phyloP scores from a whole-genome alignment of 1,140 invertebrate species.

The Metaphire vulgaris region DNA sequence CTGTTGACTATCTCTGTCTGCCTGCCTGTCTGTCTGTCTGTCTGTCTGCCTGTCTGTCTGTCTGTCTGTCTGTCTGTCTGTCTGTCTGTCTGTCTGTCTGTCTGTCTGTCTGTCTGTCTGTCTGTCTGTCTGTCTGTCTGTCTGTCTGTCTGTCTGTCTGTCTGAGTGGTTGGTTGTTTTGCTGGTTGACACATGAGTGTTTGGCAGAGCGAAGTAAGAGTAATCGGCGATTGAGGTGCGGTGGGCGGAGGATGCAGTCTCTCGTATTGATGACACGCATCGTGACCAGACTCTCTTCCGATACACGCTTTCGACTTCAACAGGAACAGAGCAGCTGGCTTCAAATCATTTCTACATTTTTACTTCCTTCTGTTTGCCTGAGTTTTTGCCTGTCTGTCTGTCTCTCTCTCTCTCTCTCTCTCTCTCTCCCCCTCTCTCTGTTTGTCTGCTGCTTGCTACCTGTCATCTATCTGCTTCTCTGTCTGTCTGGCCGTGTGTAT shows the following conservation, averaged over 20 bases:
- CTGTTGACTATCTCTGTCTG: too few species aligned
- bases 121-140: background rate
- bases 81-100: background rate
- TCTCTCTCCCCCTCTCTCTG: background rate
- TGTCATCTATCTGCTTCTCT: background rate
- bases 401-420: conserved; percentile 1
- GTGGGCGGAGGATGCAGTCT: background rate
- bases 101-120: background rate
- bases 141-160: background rate
- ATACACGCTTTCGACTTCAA: too few species aligned
- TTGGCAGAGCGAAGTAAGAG: background rate
- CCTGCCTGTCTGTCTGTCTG: background rate
- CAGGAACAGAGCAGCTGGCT: too few species aligned
- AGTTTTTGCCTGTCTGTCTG: background rate
- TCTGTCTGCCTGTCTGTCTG: background rate
- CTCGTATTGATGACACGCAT: too few species aligned
- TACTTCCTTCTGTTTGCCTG: background rate
- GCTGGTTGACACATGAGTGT: background rate
- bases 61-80: background rate
- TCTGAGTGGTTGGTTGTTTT: background rate
- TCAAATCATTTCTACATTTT: too few species aligned
- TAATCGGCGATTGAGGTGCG: background rate
- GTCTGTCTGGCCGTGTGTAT: too few species aligned
- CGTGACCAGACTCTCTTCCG: too few species aligned
- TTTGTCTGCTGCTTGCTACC: background rate